Conservation (phyloP, 2,888 invertebrate genomes). For the Zootermopsis nevadensis region DNA sequence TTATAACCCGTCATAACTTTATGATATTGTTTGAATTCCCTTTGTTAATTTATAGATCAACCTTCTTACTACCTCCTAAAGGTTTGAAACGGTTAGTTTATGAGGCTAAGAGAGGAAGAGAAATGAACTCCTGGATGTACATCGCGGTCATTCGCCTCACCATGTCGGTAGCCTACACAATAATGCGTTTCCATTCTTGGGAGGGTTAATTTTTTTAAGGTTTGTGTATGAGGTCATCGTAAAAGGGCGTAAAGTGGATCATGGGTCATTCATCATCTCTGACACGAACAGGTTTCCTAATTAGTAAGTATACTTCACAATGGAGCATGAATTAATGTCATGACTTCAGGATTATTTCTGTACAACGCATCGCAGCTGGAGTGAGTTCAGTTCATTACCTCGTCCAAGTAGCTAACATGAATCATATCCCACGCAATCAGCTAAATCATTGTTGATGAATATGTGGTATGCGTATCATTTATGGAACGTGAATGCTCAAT, state of each 20-base stretch:
- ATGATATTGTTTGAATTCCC: too few relatives aligned
- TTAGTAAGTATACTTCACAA: not conserved
- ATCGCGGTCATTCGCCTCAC: too few relatives aligned
- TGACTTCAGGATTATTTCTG: slow-evolving; percentile 9
- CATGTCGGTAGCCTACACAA: too few relatives aligned
- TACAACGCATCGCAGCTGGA: not conserved
- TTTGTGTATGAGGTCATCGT: not conserved
- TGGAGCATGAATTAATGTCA: not conserved
- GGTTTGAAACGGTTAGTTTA: too few relatives aligned
- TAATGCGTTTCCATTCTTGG: too few relatives aligned
- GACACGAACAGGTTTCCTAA: slow-evolving; percentile 6
- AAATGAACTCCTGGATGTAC: too few relatives aligned
- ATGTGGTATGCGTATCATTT: not conserved
- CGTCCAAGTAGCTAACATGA: not conserved
- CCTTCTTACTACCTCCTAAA: too few relatives aligned
- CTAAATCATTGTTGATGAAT: not conserved
- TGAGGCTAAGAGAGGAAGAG: too few relatives aligned
- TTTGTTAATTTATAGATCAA: too few relatives aligned
- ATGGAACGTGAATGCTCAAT: not conserved
- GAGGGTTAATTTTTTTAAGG: too few relatives aligned
- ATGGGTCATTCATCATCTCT: not conserved
- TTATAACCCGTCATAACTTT: too few relatives aligned
- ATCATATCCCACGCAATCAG: not conserved
- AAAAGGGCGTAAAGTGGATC: not conserved
- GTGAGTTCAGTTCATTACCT: not conserved